These are phyloP conservation scores for Cebidichthys violaceus DNA, from an alignment of 2,113 vertebrate species.

Conservation along the genomic window DNA sequence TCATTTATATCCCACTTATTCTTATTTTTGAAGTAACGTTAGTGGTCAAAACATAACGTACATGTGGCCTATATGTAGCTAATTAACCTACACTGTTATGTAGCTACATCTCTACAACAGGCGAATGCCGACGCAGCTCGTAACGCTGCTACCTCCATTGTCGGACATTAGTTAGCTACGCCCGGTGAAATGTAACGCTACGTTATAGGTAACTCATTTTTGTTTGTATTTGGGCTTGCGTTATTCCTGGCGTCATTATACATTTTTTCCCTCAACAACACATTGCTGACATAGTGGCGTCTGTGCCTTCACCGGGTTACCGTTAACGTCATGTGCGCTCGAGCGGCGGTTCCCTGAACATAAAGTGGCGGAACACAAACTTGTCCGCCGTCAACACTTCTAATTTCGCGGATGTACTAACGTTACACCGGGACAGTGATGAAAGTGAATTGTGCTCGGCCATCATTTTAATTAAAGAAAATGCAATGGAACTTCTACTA, in stretches of 20 bases:
- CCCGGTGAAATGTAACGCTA: background rate
- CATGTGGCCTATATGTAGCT: background rate
- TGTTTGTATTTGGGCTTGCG: background rate
- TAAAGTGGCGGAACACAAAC: background rate
- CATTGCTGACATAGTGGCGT: too few species aligned
- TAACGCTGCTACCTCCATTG: conserved; percentile 13
- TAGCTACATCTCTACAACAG: background rate
- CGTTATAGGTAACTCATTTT: background rate
- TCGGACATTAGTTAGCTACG: conserved; percentile 26
- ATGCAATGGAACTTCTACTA: background rate
- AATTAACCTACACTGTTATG: background rate
- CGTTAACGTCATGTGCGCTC: too few species aligned
- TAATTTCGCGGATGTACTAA: background rate
- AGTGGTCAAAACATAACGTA: background rate
- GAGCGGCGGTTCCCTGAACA: background rate
- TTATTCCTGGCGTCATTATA: background rate
- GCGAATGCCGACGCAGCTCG: background rate
- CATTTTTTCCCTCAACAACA: rapidly evolving
- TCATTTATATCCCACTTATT: background rate
- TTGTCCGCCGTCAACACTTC: background rate
- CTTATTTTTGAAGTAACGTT: background rate
- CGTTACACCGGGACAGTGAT: too few species aligned
- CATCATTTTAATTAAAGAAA: background rate
- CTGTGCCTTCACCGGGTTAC: background rate
- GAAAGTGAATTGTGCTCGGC: background rate